Evolutionary conservation across 2,888 invertebrate species (phyloP).

Genomic region (Lithophane leautieri): DNA sequence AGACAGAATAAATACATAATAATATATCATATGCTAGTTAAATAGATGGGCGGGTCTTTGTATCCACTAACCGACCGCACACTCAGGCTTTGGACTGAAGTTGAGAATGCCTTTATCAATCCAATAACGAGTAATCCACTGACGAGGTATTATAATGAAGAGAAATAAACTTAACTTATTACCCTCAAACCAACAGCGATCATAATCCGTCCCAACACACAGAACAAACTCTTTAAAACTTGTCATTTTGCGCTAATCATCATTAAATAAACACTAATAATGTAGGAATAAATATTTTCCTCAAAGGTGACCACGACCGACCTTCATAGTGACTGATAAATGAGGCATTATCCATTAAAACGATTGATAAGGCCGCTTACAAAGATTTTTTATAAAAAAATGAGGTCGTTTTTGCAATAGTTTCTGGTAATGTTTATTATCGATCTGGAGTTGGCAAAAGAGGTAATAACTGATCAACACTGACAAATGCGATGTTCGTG

Average conservation of each 20-base stretch:
- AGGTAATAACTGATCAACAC: background rate
- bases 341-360: slow-evolving; percentile 28
- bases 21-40: too few species aligned
- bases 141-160: background rate
- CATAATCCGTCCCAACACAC: slow-evolving; percentile 27
- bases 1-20: too few species aligned
- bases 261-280: slow-evolving; percentile 34
- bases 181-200: slow-evolving; percentile 14
- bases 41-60: too few species aligned
- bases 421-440: background rate
- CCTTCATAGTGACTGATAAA: slow-evolving; percentile 69
- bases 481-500: background rate
- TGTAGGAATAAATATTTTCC: slow-evolving; percentile 63
- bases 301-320: slow-evolving; percentile 61
- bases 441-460: background rate
- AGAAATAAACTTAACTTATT: background rate
- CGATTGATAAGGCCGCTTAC: slow-evolving; percentile 40
- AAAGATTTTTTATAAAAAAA: slow-evolving; percentile 22
- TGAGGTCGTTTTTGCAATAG: slow-evolving; percentile 7
- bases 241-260: slow-evolving; percentile 26
- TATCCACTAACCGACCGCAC: too few species aligned
- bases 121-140: background rate
- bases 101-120: too few species aligned
- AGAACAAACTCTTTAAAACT: slow-evolving; percentile 26
- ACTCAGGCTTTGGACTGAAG: too few species aligned